Evolutionary conservation across 2,888 invertebrate species (phyloP).

Genomic region (Gasteruption jaculator): DNA sequence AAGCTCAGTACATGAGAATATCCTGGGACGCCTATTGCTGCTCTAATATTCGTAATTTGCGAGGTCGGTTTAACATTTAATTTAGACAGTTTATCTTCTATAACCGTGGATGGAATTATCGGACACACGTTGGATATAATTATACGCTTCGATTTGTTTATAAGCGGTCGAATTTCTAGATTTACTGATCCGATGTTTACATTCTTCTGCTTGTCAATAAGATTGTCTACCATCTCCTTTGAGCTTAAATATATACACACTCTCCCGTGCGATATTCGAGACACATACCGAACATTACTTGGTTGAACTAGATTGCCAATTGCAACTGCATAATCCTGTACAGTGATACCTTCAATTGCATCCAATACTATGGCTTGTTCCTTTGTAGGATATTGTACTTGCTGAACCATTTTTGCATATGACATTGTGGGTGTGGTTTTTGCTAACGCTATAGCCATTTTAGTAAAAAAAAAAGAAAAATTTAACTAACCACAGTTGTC

Average conservation of each 20-base stretch:
- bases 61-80: constrained; percentile 10
- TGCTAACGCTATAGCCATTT: no score
- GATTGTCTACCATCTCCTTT: constrained; percentile 11
- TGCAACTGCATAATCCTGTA: constrained; percentile 12
- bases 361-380: constrained; percentile 19
- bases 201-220: constrained; percentile 8
- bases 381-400: constrained; percentile 12
- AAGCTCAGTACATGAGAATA: constrained; percentile 14
- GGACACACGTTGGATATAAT: constrained; percentile 18
- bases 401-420: constrained; percentile 7
- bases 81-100: constrained; percentile 6
- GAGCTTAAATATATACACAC: constrained; percentile 19
- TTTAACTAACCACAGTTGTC: no score
- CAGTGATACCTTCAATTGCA: constrained; percentile 10
- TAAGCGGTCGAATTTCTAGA: constrained; percentile 9
- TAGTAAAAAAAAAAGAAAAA: no score
- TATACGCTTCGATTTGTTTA: constrained; percentile 15
- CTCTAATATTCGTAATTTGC: constrained; percentile 8
- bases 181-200: constrained; percentile 2
- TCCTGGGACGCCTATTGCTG: constrained; percentile 10
- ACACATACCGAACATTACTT: constrained; percentile 15
- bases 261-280: constrained; percentile 17
- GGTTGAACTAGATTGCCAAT: constrained; percentile 13
- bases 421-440: no score
- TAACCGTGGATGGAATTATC: constrained; percentile 11